Evolutionary conservation across 2,888 invertebrate species (phyloP).

Genomic region (Athetis lepigone): DNA sequence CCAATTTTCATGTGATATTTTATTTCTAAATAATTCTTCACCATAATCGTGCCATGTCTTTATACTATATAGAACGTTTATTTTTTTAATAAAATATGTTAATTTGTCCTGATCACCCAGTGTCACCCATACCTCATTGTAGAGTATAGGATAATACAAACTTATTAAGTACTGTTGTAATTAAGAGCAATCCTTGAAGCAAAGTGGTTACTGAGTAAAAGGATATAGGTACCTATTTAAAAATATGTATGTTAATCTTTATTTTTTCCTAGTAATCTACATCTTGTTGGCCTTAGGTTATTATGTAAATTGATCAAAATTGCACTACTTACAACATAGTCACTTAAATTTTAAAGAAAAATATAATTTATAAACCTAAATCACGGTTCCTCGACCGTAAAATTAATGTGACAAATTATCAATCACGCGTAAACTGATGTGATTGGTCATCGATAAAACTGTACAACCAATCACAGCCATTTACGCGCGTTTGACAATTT

Average conservation of each 20-base stretch:
- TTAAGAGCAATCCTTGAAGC: slow-evolving; percentile 41
- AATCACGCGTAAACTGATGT: background rate
- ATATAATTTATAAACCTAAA: background rate
- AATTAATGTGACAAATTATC: background rate
- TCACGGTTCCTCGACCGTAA: background rate
- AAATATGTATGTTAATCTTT: background rate
- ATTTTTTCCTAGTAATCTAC: slow-evolving; percentile 21
- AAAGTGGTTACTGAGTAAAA: slow-evolving; percentile 54
- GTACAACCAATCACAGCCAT: background rate
- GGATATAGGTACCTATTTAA: background rate
- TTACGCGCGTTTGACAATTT: background rate
- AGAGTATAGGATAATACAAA: slow-evolving; percentile 55
- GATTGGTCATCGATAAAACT: background rate
- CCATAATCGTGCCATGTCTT: slow-evolving; percentile 63
- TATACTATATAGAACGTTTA: slow-evolving; percentile 48
- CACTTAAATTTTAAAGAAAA: background rate
- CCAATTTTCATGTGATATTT: slow-evolving; percentile 36
- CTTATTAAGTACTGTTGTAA: slow-evolving; percentile 19
- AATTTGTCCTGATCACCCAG: slow-evolving; percentile 35
- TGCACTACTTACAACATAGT: slow-evolving; percentile 20
- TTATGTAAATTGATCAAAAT: slow-evolving; percentile 14
- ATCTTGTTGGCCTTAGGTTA: slow-evolving; percentile 29
- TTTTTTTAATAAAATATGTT: slow-evolving; percentile 39
- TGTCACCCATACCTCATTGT: slow-evolving; percentile 54
- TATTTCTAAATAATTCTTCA: slow-evolving; percentile 37